phyloP scores from a whole-genome alignment of 2,888 invertebrate genomes.

The Harpalus rubripes region DNA sequence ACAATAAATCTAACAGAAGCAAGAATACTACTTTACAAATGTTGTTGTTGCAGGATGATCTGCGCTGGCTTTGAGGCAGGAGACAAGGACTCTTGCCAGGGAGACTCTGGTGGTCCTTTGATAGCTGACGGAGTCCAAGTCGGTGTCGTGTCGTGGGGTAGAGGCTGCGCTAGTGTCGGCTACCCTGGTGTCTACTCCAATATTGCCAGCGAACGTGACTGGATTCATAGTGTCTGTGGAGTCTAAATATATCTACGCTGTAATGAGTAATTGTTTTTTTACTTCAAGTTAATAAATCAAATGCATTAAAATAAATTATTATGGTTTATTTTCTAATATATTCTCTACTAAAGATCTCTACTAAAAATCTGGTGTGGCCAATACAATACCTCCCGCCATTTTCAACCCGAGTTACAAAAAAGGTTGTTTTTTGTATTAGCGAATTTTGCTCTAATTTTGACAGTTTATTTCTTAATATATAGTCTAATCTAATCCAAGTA shows the following conservation, averaged over 20 bases:
- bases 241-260: background rate
- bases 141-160: constrained; percentile 52
- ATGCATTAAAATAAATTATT: background rate
- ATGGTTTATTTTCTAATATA: no score
- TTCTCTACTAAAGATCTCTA: no score
- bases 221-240: background rate
- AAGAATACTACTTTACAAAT: no score
- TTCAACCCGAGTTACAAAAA: no score
- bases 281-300: constrained; percentile 1
- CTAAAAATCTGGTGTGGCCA: no score
- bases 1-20: no score
- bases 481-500: no score
- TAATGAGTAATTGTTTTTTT: background rate
- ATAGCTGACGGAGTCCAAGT: background rate
- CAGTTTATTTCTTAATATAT: no score
- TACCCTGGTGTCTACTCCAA: constrained; percentile 16
- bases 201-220: background rate
- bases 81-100: constrained; percentile 41
- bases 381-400: no score
- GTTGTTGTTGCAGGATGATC: constrained; percentile 42
- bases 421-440: no score
- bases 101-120: constrained; percentile 53
- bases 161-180: background rate
- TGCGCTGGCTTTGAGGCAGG: constrained; percentile 27
- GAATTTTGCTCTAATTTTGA: no score